Base-by-base conservation (phyloP, 2,888 invertebrate genomes). In the Corythucha ciliata region DNA sequence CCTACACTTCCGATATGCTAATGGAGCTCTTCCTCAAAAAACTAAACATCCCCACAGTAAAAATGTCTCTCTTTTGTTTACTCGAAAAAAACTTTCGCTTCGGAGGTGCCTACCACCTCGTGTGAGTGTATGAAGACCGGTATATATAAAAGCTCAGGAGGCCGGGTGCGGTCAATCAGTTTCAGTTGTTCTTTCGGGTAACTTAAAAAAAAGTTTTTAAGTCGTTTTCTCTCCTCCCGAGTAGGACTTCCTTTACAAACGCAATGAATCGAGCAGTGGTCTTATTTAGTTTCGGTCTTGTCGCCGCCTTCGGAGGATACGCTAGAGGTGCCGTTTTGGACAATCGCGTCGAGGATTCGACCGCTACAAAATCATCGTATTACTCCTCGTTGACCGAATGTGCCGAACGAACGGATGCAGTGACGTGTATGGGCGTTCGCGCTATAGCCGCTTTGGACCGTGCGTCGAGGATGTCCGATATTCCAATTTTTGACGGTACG, bases 351-450 rank as follows among this genome's bases (percentile, higher is more conserved):
- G 60, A 59, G 7, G 60, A 62, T 21, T 60, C 59, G 46, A 50
- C 53, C 21, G n/a, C n/a, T n/a, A n/a, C n/a, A n/a, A n/a, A n/a
- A n/a, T n/a, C n/a, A n/a, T n/a, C n/a, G n/a, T n/a, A n/a, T n/a
- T n/a, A n/a, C n/a, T 54, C 57, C 21, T 25, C 27, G 6, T n/a
- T 44, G 27, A n/a, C 27, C 20, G 52, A 48, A n/a, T 56, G 56
- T 34, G 24, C 47, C 18, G 42, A 29, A 2, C 32, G 57, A 20
- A 40, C 52, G 14, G 57, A 57, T 18, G 44, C 44, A 4, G 18
- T 58, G 41, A 55, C 52, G 14, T 79, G 79, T 66, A 64, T 77
- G 52, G 74, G 77, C 33, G 71, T 78, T 42, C 77, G 76, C 66
- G 72, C 76, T 27, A 70, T 75, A 56, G 72, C 72, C 40, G 70